Evolutionary conservation across 2,888 invertebrate species (phyloP), one percentile per base, ranked within the genome.

Genomic region (Folsomia manolachei): DNA sequence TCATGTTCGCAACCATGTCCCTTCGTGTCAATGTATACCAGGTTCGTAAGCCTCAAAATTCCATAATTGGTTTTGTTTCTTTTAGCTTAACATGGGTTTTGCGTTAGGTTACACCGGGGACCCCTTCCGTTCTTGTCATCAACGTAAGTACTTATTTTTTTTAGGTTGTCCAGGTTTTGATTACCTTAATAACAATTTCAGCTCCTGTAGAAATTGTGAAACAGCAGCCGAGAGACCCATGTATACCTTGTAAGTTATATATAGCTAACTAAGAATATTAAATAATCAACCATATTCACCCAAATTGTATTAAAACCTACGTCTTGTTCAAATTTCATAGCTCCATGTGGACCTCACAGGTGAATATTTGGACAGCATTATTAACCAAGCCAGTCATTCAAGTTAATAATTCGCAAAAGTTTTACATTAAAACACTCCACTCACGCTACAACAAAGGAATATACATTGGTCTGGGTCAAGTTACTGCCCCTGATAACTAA

Each of bases 51-150:
- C 19, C 7, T 56, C 4, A 14, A 7, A 56, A 56, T 56, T 56
- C 9, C 18, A 18, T 18, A 51, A 18, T 51, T 11, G 18, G 51
- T 11, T 51, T 51, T 51, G 9, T 11, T 9, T 51, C 51, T 18
- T 51, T 11, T 18, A 11, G 51, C 51, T 4, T 56, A 56, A 56
- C 18, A 56, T 21, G 4, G 21, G 7, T 56, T 56, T 56, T 78
- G 81, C 81, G 27, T 79, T 82, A 26, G 83, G 84, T 14, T 84
- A 82, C 78, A 83, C 83, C 61, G 85, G 85, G 64, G 84, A 85
- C 80, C 83, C 86, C 64, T 83, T 83, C 90, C 88, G 71, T 51
- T 67, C 87, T 71, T 90, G 90, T 81, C 56, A 56, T 56, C 56
- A 56, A 56, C 56, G 56, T 56, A 56, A 56, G 56, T 39, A 39